Evolutionary conservation across 2,888 invertebrate genomes (phyloP).

Genomic region (Neoaliturus tenellus): DNA sequence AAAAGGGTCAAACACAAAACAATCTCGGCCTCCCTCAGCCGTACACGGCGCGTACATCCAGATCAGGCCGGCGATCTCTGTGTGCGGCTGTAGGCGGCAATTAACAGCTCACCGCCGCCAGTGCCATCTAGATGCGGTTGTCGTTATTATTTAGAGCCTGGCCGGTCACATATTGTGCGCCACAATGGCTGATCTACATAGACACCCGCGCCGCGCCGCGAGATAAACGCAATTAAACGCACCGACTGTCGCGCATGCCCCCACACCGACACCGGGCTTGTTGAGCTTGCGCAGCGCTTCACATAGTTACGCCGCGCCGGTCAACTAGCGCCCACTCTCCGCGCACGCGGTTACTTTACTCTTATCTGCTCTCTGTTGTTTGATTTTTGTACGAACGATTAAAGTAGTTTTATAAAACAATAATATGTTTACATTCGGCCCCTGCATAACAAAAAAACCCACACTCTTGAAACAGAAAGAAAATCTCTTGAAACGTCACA

Average conservation of each 20-base stretch:
- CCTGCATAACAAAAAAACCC: no score
- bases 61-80: background rate
- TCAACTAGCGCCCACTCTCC: background rate
- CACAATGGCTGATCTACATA: slow-evolving; percentile 35
- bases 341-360: background rate
- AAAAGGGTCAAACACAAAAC: no score
- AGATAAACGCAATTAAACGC: slow-evolving; percentile 24
- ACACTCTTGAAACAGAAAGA: no score
- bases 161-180: slow-evolving; percentile 1
- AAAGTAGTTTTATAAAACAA: no score
- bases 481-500: no score
- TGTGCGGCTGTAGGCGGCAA: background rate
- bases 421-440: no score
- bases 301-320: background rate
- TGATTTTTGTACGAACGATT: no score
- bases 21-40: no score
- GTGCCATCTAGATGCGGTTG: slow-evolving; percentile 17
- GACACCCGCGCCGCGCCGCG: background rate
- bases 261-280: background rate
- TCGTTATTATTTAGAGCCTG: slow-evolving; percentile 9
- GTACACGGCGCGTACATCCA: no score
- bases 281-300: background rate
- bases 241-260: background rate
- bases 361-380: no score
- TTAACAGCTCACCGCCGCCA: background rate